Conservation (phyloP, 2,888 invertebrate species). For the Acronicta leporina region DNA sequence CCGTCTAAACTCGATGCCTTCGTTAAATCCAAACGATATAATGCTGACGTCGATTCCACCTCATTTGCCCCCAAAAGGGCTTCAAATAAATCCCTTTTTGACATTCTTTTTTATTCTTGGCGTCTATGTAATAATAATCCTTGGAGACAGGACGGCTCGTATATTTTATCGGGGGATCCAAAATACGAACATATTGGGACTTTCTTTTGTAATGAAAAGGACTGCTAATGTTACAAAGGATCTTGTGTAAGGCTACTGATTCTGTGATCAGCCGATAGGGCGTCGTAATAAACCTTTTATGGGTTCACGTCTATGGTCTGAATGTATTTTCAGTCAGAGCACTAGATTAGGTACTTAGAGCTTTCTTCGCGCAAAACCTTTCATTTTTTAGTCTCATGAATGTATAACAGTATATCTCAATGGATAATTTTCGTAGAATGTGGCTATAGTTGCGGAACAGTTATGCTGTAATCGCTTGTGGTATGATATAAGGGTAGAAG, state of each 20-base stretch:
- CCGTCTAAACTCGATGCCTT: slow-evolving; percentile 57
- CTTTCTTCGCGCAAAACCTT: neutral
- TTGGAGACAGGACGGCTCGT: slow-evolving; percentile 57
- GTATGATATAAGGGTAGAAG: too few species aligned
- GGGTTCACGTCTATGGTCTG: slow-evolving; percentile 30
- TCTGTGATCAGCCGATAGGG: slow-evolving; percentile 41
- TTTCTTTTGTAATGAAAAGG: slow-evolving; percentile 53
- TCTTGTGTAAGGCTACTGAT: slow-evolving; percentile 32
- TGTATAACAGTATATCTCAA: too few species aligned
- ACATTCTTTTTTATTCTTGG: slow-evolving; percentile 70
- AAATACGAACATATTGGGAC: slow-evolving; percentile 53
- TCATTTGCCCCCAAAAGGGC: slow-evolving; percentile 75
- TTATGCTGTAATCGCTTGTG: too few species aligned
- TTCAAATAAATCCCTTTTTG: slow-evolving; percentile 73
- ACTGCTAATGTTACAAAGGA: slow-evolving; percentile 49
- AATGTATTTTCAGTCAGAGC: slow-evolving; percentile 13
- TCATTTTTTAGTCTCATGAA: too few species aligned
- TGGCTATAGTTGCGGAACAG: too few species aligned
- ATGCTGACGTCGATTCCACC: slow-evolving; percentile 71
- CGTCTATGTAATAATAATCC: slow-evolving; percentile 64
- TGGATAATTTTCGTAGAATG: too few species aligned
- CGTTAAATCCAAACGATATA: slow-evolving; percentile 62
- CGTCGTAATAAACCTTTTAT: slow-evolving; percentile 47
- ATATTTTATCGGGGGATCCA: slow-evolving; percentile 60
- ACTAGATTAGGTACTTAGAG: neutral